Evolutionary conservation across 2,113 vertebrate species (phyloP).

Genomic region (Mustela lutreola): DNA sequence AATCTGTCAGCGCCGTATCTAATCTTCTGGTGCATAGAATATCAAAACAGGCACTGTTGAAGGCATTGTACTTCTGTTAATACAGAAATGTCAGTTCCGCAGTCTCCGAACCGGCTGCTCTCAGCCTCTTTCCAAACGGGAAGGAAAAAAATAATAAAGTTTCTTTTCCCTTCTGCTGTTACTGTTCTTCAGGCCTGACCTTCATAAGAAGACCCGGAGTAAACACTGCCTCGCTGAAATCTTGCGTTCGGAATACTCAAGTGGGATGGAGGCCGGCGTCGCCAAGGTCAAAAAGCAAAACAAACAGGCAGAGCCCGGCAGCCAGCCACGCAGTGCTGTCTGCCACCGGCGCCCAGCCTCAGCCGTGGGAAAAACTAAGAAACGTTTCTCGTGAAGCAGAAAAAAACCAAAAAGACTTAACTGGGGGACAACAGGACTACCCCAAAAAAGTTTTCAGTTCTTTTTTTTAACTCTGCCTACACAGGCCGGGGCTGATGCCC

Average conservation of each 20-base stretch:
- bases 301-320: constrained; percentile 35
- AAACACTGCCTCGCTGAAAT: constrained; percentile 85
- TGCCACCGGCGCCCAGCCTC: background rate
- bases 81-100: constrained; percentile 67
- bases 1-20: constrained; percentile 86
- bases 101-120: constrained; percentile 57
- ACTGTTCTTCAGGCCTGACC: constrained; percentile 84
- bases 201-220: constrained; percentile 77
- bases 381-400: background rate
- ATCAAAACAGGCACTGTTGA: constrained; percentile 84
- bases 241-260: constrained; percentile 91
- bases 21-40: constrained; percentile 84
- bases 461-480: constrained; percentile 41
- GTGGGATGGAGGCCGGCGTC: constrained; percentile 86
- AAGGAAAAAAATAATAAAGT: constrained; percentile 67
- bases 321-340: constrained; percentile 58
- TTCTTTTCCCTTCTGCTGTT: constrained; percentile 69
- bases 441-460: constrained; percentile 19
- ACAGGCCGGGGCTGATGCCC: background rate
- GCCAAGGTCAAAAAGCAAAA: constrained; percentile 80
- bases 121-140: constrained; percentile 69
- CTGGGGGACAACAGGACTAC: background rate
- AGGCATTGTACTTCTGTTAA: constrained; percentile 75
- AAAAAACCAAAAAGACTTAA: constrained; percentile 21
- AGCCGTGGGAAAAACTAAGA: background rate